Conservation (phyloP, 2,888 invertebrate genomes). For the Crocallis elinguaria region DNA sequence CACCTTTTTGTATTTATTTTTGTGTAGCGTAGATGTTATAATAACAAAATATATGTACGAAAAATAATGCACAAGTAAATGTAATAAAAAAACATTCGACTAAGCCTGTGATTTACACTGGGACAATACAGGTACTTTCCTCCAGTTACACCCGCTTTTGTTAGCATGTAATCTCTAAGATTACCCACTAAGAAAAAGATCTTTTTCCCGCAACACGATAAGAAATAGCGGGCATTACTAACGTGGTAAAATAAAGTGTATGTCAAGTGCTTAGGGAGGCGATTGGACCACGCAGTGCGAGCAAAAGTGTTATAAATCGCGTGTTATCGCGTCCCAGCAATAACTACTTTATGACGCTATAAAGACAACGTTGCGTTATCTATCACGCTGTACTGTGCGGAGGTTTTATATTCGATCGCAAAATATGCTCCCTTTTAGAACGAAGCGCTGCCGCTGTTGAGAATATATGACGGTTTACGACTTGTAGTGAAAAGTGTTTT, state of each 20-base stretch:
- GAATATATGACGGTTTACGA: constrained; percentile 15
- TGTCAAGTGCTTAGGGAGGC: constrained; percentile 38
- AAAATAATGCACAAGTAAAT: no score
- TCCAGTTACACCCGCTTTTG: no score
- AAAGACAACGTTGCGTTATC: constrained; percentile 65
- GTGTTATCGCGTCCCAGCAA: constrained; percentile 67
- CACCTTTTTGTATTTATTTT: no score
- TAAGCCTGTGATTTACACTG: no score
- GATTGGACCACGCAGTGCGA: constrained; percentile 45
- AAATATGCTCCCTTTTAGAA: constrained; percentile 18
- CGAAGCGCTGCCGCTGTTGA: background rate
- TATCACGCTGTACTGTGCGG: constrained; percentile 50
- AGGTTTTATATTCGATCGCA: constrained; percentile 23
- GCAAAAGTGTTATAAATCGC: constrained; percentile 74
- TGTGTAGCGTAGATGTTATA: no score
- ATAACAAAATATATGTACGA: no score
- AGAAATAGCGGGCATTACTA: constrained; percentile 33
- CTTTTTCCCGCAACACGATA: constrained; percentile 27
- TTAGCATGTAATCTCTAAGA: no score
- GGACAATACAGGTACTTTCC: no score
- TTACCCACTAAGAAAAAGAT: background rate
- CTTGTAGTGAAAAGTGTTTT: constrained; percentile 21
- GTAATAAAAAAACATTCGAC: no score
- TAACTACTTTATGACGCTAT: constrained; percentile 74
- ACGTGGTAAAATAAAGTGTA: constrained; percentile 49